phyloP scores from a whole-genome alignment of 2,888 invertebrate species.

The Tortricodes alternella region DNA sequence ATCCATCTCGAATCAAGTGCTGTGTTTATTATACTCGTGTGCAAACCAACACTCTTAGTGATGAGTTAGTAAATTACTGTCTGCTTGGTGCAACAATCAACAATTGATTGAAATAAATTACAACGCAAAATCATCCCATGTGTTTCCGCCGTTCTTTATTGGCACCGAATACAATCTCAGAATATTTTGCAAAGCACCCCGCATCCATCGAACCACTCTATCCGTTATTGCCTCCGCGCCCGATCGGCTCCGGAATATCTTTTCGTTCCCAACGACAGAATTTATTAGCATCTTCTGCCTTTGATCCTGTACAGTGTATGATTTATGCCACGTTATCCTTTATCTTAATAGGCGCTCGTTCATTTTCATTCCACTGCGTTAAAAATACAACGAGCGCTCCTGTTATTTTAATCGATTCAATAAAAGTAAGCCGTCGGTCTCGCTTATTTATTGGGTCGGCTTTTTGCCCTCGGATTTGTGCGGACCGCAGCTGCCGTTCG shows the following conservation, averaged over 20 bases:
- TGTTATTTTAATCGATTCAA: constrained; percentile 30
- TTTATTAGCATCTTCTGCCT: constrained; percentile 14
- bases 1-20: too few relatives aligned
- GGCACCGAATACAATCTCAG: constrained; percentile 8
- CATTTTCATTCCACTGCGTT: constrained; percentile 27
- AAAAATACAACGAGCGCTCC: constrained; percentile 19
- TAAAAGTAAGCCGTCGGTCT: constrained; percentile 17
- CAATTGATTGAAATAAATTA: background rate
- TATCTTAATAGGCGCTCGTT: constrained; percentile 21
- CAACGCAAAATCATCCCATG: too few relatives aligned
- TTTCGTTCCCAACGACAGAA: background rate
- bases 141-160: background rate
- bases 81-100: background rate
- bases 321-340: constrained; percentile 22
- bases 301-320: constrained; percentile 13
- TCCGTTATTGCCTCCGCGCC: constrained; percentile 10
- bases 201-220: constrained; percentile 1
- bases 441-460: background rate
- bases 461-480: constrained; percentile 22
- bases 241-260: constrained; percentile 4
- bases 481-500: constrained; percentile 16
- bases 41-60: too few relatives aligned
- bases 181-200: constrained; percentile 1
- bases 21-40: too few relatives aligned
- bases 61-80: too few relatives aligned